phyloP scores from a whole-genome alignment of 2,888 invertebrate genomes.

The Eupithecia exiguata region DNA sequence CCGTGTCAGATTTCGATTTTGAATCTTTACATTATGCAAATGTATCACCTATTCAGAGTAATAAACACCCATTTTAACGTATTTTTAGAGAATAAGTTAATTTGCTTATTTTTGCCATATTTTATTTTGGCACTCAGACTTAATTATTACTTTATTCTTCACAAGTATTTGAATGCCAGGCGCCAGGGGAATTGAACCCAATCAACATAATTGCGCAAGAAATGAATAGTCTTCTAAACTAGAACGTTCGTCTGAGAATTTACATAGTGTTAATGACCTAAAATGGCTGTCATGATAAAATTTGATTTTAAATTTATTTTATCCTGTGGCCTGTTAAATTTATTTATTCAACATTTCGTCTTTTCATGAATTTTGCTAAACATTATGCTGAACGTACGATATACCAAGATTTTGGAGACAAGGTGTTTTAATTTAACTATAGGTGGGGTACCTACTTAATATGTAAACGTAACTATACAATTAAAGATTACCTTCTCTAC shows the following conservation, averaged over 20 bases:
- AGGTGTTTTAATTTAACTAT: background rate
- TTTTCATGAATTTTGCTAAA: background rate
- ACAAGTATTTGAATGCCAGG: slow-evolving; percentile 30
- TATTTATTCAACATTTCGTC: background rate
- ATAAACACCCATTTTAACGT: background rate
- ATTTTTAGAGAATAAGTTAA: background rate
- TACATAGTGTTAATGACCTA: slow-evolving; percentile 22
- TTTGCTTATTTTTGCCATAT: slow-evolving; percentile 1
- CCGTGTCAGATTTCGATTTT: background rate
- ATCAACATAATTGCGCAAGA: slow-evolving; percentile 61
- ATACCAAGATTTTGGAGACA: background rate
- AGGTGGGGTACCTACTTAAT: background rate
- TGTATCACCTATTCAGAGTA: background rate
- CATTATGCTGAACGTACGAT: background rate
- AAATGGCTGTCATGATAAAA: slow-evolving; percentile 3
- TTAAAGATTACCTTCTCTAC: too few species aligned
- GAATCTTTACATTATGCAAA: background rate
- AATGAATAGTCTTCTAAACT: slow-evolving; percentile 42
- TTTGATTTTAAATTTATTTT: background rate
- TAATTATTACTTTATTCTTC: background rate
- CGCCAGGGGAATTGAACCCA: slow-evolving; percentile 52
- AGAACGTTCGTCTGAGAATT: slow-evolving; percentile 34
- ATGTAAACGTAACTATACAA: background rate
- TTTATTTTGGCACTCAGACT: background rate
- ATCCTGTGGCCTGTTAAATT: background rate